Conservation (phyloP, 1,140 invertebrate species). For the Drosophila kanapiae region DNA sequence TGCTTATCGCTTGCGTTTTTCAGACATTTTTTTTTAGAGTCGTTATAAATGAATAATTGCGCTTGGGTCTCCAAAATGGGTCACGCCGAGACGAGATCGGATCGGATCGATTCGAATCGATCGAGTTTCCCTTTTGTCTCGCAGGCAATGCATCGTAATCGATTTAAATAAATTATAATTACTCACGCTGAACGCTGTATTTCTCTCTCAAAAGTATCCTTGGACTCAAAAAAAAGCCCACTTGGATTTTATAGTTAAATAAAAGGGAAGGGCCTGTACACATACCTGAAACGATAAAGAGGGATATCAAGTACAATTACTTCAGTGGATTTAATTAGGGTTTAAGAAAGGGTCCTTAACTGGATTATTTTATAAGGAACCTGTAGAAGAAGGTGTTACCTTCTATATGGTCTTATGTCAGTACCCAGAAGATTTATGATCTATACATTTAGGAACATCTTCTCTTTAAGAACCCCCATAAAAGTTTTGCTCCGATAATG, state of each 20-base stretch:
- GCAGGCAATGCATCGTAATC: constrained; percentile 59
- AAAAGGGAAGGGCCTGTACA: constrained; percentile 37
- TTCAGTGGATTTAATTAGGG: constrained; percentile 20
- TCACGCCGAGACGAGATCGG: constrained; percentile 39
- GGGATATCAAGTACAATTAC: constrained; percentile 26
- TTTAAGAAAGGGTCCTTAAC: background rate
- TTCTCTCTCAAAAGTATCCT: constrained; percentile 30
- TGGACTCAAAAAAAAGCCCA: constrained; percentile 24
- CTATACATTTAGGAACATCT: constrained; percentile 22
- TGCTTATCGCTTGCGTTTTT: constrained; percentile 47
- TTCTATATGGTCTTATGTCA: background rate
- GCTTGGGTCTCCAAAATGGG: constrained; percentile 55
- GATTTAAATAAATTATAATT: constrained; percentile 83
- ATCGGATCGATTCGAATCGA: constrained; percentile 51
- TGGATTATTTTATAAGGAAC: background rate
- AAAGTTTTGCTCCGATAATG: constrained; percentile 14
- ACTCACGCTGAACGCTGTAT: constrained; percentile 57
- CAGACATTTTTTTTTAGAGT: constrained; percentile 57
- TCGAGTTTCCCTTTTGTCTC: constrained; percentile 57
- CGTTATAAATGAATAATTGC: constrained; percentile 77
- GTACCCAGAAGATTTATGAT: constrained; percentile 26
- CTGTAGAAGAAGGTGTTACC: background rate
- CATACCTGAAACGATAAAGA: constrained; percentile 66
- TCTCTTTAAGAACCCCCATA: constrained; percentile 22
- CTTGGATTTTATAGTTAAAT: constrained; percentile 20